Percentiles rank a stretch among this genome's conserved stretches.
Evolutionary conservation across 1,140 invertebrate genomes (phyloP).

Genomic region (Cyclargus thomasi): DNA sequence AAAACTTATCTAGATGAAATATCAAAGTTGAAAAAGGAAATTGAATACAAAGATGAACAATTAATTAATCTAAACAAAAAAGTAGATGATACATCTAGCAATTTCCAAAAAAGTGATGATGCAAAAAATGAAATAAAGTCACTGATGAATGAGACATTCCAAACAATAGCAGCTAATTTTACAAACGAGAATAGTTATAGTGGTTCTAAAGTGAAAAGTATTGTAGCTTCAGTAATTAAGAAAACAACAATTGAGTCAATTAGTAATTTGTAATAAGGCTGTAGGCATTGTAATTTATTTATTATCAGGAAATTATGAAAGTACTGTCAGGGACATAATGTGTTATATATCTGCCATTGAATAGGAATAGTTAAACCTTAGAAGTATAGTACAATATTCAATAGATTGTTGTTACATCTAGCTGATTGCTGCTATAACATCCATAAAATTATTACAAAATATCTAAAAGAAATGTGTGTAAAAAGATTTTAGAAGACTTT

Average conservation of each 20-base stretch:
- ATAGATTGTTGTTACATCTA: no score
- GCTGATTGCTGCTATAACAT: no score
- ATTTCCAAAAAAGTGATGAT: conserved; percentile 29
- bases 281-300: no score
- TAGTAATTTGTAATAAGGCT: conserved; percentile 24
- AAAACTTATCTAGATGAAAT: conserved; percentile 30
- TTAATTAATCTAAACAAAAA: conserved; percentile 28
- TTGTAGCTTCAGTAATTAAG: conserved; percentile 50
- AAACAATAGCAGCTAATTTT: conserved; percentile 49
- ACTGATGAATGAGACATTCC: conserved; percentile 61
- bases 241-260: conserved; percentile 50
- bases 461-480: no score
- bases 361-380: no score
- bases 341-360: no score
- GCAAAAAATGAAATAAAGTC: conserved; percentile 47
- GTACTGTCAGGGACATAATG: no score
- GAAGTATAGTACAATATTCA: no score
- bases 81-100: conserved; percentile 23
- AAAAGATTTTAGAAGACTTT: no score
- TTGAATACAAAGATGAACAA: conserved; percentile 33
- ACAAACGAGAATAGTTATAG: conserved; percentile 42
- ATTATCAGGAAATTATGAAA: no score
- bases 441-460: no score
- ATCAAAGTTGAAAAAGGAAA: conserved; percentile 30
- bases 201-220: conserved; percentile 44